A percentile compares a stretch with the other conserved stretches of the same genome.
Conservation (phyloP, 2,797 vertebrate genomes). For the Leptodactylus fallax region DNA sequence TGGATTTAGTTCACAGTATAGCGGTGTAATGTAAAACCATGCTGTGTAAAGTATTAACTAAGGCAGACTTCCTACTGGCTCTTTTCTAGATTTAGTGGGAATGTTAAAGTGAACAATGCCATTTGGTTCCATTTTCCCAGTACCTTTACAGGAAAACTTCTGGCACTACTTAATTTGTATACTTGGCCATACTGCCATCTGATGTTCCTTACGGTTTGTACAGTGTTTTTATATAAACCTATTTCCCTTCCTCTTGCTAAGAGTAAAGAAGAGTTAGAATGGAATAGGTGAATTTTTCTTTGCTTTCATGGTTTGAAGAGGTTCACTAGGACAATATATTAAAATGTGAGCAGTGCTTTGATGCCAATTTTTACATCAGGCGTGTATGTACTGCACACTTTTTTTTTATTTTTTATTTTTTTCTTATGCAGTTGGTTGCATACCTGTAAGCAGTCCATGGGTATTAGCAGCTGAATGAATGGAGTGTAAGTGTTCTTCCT, state of each 20-base stretch:
- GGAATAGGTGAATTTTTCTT: constrained; percentile 69
- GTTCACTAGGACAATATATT: constrained; percentile 57
- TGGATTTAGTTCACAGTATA: constrained; percentile 41
- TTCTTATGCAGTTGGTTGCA: constrained; percentile 65
- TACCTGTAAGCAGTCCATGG: constrained; percentile 57
- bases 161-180: constrained; percentile 80
- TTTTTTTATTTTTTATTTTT: constrained; percentile 71
- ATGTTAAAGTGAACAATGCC: neutral
- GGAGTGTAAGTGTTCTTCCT: constrained; percentile 68
- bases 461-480: constrained; percentile 69
- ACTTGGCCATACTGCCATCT: constrained; percentile 80
- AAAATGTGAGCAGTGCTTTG: constrained; percentile 72
- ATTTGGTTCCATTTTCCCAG: constrained; percentile 50
- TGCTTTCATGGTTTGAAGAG: constrained; percentile 71
- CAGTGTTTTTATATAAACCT: constrained; percentile 77
- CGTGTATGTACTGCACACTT: constrained; percentile 64
- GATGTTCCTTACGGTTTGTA: constrained; percentile 83
- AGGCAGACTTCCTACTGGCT: neutral
- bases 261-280: constrained; percentile 77
- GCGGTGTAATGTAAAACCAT: constrained; percentile 45
- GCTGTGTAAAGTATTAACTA: constrained; percentile 45
- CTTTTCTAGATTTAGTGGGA: neutral
- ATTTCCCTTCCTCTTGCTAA: neutral
- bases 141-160: constrained; percentile 67
- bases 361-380: constrained; percentile 72